Evolutionary conservation across 1,140 invertebrate species (phyloP), one percentile per base, ranked within the genome.

Genomic region (Odontomachus brunneus): DNA sequence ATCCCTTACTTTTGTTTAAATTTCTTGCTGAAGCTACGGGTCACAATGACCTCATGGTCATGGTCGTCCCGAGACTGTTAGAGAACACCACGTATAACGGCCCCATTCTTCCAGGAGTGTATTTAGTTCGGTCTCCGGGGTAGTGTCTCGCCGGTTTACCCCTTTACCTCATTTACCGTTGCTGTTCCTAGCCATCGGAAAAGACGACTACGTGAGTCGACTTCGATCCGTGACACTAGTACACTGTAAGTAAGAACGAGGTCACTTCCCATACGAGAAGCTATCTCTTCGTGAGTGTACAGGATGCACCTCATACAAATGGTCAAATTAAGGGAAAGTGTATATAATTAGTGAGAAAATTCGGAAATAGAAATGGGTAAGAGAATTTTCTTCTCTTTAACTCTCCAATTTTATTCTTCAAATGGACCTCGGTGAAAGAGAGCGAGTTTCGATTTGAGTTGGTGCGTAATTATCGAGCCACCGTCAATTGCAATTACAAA

Each of bases 191-290:
- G 59, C 33, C 49, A 55, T 38, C 14, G 22, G 38, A 38, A 74
- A 78, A 69, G 24, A 14, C 17, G 22, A 59, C 24, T 83, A 87
- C 84, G 72, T 85, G 83, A 87, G 72, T 44, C 14, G 60, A 83
- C 67, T 85, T 29, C 11, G 29, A 15, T 81, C 53, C 11, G 7
- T 19, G n/a, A 0, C 49, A 71, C 48, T 2, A 65, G 69, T 75
- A 67, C 38, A 83, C 44, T 24, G 51, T 82, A 57, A 33, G 59
- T 60, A 49, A 48, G 78, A 51, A 24, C 49, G 19, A 38, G 19
- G 53, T 81, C 82, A 67, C 66, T 59, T 73, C 15, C 26, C 51
- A 72, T 67, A 51, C 71, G 53, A 72, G 17, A 48, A 11, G 12
- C 60, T 63, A 24, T 2, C 22, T 22, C 51, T 48, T 72, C 51